Evolutionary conservation across 2,888 invertebrate genomes (phyloP).

Genomic region (Nomada ferruginata): DNA sequence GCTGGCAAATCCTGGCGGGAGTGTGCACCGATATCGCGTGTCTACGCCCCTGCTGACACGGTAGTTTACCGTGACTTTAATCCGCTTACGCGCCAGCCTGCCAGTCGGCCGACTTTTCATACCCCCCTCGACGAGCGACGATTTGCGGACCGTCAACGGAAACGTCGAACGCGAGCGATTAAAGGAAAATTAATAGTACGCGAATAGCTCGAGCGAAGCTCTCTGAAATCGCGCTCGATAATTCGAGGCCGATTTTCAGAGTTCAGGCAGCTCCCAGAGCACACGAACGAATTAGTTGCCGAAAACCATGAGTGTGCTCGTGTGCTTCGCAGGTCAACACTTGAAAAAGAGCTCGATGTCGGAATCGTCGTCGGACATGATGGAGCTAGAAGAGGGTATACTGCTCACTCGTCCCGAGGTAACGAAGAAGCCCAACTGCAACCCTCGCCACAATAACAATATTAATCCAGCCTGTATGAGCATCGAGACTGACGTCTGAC

Average conservation of each 20-base stretch:
- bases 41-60: conserved; percentile 39
- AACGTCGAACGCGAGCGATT: conserved; percentile 5
- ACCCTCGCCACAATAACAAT: conserved; percentile 91
- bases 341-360: conserved; percentile 95
- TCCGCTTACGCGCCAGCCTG: conserved; percentile 51
- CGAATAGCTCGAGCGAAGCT: not conserved
- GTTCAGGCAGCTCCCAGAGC: not conserved
- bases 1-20: conserved; percentile 26
- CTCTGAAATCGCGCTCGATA: not conserved
- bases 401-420: conserved; percentile 87
- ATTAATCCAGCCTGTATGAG: conserved; percentile 91
- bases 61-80: conserved; percentile 37
- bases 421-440: conserved; percentile 90
- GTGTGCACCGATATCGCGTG: conserved; percentile 46
- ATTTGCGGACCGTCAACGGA: not conserved
- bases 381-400: conserved; percentile 96
- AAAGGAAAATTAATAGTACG: conserved; percentile 18
- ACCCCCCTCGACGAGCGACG: conserved; percentile 1
- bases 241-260: conserved; percentile 4
- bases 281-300: not conserved
- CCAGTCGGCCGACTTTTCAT: conserved; percentile 33
- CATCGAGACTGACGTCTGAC: conserved; percentile 98
- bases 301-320: not conserved
- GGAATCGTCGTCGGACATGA: conserved; percentile 95
- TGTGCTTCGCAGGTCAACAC: conserved; percentile 90